Base-by-base conservation (phyloP, 2,888 invertebrate species). In the Rhaphigaster nebulosa region DNA sequence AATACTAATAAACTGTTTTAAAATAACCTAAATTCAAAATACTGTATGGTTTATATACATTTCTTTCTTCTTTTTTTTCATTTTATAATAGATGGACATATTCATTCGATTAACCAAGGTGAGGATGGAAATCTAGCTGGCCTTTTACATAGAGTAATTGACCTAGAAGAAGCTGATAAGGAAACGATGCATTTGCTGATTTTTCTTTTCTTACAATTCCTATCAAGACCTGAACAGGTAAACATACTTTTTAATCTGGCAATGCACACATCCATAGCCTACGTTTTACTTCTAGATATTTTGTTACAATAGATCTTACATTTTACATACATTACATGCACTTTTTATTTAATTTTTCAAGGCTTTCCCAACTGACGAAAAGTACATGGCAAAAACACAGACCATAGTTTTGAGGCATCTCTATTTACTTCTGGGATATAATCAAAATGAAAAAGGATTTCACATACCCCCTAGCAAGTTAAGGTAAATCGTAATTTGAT, bases 191-290 rank as follows among this genome's bases (percentile, higher is more conserved):
- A 99, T 94, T 95, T 99, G 50, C 94, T 99, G 65, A 97, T 99
- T 23, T 98, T 98, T 93, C 95, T 99, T n/a, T 95, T 99, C 26
- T 98, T 99, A 97, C 99, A 99, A 95, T 99, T 99, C 94, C 95
- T 99, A 93, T 98, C 98, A 0, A 95, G 96, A 93, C 95, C 96
- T 45, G 97, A 97, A 93, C 96, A 96, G 94, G 95, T 95, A 93
- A 92, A 93, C 92, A 41, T 50, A 52, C n/a, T 45, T 41, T 15
- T 34, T 34, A 65, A 29, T 65, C 29, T 29, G n/a, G 20, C 23
- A 23, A 18, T 12, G 38, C 38, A 38, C 38, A 18, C 2, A 12
- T 6, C 15, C 26, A 41, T 8, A 52, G 26, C 6, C 6, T 0
- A 10, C n/a, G 26, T 23, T 41, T 26, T 84, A 15, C 23, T 26